Percentiles rank a stretch among this genome's conserved stretches.
Conservation (phyloP, 2,797 vertebrate genomes). For the Chloroceryle amazona region DNA sequence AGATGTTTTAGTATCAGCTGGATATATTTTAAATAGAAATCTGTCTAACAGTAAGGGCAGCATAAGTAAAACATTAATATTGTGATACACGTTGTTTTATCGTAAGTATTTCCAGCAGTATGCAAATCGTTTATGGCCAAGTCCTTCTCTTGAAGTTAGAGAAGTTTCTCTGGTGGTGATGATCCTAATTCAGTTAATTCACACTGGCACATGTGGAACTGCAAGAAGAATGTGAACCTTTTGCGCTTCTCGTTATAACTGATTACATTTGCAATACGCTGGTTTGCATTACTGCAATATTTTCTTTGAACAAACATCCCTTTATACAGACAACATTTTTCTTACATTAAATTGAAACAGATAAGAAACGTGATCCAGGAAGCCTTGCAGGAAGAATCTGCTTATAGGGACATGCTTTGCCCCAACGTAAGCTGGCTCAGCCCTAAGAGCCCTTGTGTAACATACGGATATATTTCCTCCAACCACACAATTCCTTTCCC, state of each 20-base stretch:
- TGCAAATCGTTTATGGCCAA: background rate
- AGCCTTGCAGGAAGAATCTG: background rate
- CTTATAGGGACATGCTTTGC: background rate
- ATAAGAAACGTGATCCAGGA: background rate
- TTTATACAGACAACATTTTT: background rate
- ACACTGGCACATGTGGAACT: background rate
- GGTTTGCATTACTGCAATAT: background rate
- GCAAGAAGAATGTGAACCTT: background rate
- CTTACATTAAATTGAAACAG: background rate
- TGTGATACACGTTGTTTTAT: background rate
- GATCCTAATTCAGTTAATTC: background rate
- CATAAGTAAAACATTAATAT: background rate
- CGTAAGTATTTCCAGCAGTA: background rate
- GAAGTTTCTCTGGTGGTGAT: background rate
- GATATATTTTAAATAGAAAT: background rate
- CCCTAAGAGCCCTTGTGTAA: background rate
- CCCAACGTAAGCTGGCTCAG: background rate
- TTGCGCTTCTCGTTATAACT: background rate
- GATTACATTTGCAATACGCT: background rate
- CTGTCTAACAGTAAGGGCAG: background rate
- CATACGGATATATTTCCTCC: fast-evolving
- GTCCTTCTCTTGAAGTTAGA: background rate
- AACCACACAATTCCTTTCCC: fast-evolving
- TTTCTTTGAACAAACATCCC: background rate
- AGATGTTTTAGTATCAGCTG: background rate